A percentile compares a stretch with the other conserved stretches of the same genome.
Conservation (phyloP, 2,797 vertebrate genomes). For the Lepus townsendii region DNA sequence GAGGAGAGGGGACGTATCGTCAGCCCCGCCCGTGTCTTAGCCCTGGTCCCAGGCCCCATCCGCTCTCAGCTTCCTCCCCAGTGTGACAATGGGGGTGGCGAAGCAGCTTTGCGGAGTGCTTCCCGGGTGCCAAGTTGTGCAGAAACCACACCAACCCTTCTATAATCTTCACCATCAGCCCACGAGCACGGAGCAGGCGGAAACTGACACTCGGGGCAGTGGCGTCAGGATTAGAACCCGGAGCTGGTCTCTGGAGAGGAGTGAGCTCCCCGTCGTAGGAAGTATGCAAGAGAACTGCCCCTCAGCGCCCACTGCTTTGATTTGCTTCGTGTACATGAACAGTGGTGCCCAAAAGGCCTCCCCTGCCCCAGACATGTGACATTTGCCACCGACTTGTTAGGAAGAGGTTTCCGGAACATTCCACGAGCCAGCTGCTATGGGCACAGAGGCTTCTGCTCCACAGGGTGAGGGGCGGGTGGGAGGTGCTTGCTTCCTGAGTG, state of each 20-base stretch:
- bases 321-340: background rate
- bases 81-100: accelerated
- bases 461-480: accelerated
- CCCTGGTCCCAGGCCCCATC: accelerated
- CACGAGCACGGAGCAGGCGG: background rate
- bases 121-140: accelerated
- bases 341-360: background rate
- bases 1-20: too few relatives aligned
- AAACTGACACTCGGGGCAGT: background rate
- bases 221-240: background rate
- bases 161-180: background rate
- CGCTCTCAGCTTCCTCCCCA: accelerated
- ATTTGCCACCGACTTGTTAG: background rate
- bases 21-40: background rate
- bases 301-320: background rate
- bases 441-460: background rate
- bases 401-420: background rate
- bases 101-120: too few relatives aligned
- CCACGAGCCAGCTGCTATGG: background rate
- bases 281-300: background rate
- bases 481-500: background rate
- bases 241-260: background rate
- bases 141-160: background rate
- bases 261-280: background rate
- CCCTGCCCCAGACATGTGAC: background rate